phyloP scores from a whole-genome alignment of 2,113 vertebrate species.

The Paramormyrops kingsleyae region DNA sequence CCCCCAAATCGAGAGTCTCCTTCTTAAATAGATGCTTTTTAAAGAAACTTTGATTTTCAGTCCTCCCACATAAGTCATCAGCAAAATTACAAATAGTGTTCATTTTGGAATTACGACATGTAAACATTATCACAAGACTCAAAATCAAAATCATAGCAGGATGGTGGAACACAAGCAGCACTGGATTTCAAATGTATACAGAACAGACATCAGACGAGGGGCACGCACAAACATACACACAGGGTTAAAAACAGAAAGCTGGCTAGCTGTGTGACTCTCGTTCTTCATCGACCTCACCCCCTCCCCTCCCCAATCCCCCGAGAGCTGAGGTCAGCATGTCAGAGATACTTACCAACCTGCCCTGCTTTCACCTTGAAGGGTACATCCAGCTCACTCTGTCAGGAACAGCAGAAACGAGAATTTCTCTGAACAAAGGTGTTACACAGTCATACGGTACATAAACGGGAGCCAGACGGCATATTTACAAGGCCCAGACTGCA shows the following conservation, averaged over 20 bases:
- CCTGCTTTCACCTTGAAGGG: slow-evolving; percentile 92
- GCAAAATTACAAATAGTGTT: neutral
- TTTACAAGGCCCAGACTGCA: neutral
- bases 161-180: neutral
- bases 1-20: neutral
- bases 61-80: neutral
- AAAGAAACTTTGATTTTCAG: neutral
- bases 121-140: neutral
- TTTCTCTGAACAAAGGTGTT: neutral
- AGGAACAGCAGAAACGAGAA: slow-evolving; percentile 29
- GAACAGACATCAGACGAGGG: neutral
- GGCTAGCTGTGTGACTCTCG: neutral
- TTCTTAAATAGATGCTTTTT: neutral
- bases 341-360: slow-evolving; percentile 78
- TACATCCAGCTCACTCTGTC: slow-evolving; percentile 83
- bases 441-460: neutral
- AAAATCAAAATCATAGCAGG: neutral
- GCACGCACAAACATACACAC: neutral
- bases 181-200: neutral
- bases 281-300: neutral
- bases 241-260: neutral
- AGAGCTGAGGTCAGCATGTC: neutral
- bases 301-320: no score
- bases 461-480: neutral
- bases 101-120: neutral